Evolutionary conservation across 2,888 invertebrate species (phyloP).

Genomic region (Heliconius ismenius): DNA sequence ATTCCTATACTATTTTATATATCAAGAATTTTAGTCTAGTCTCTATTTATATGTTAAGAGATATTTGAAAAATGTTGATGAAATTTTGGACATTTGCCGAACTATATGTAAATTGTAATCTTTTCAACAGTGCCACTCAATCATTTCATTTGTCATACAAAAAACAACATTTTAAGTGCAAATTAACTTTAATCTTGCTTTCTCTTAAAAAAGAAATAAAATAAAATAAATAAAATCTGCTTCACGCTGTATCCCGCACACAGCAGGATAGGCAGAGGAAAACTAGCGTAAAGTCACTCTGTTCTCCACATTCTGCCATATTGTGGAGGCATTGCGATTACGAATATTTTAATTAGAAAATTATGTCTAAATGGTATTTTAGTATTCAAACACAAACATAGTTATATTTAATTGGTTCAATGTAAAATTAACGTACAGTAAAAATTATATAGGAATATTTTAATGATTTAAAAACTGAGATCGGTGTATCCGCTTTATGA

Average conservation of each 20-base stretch:
- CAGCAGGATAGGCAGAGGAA: no score
- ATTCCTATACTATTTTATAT: neutral
- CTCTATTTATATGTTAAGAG: neutral
- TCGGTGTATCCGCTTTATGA: slow-evolving; percentile 5
- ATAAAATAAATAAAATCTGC: no score
- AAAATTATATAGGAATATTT: neutral
- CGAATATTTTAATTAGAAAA: no score
- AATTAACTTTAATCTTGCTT: neutral
- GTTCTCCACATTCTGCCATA: no score
- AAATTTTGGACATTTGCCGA: slow-evolving; percentile 14
- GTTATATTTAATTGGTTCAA: neutral
- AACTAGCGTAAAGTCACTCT: no score
- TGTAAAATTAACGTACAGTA: neutral
- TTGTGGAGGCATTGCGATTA: no score
- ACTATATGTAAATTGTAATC: slow-evolving; percentile 4
- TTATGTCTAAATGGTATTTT: neutral
- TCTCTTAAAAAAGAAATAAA: no score
- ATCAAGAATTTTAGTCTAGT: neutral
- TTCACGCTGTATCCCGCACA: no score
- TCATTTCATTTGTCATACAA: neutral
- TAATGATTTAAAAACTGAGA: neutral
- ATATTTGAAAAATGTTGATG: slow-evolving; percentile 6
- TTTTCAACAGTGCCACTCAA: neutral
- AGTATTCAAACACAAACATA: neutral
- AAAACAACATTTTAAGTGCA: neutral